Evolutionary conservation across 2,888 invertebrate genomes (phyloP), one percentile per base, ranked within the genome.

Genomic region (Mesochorus sp.): DNA sequence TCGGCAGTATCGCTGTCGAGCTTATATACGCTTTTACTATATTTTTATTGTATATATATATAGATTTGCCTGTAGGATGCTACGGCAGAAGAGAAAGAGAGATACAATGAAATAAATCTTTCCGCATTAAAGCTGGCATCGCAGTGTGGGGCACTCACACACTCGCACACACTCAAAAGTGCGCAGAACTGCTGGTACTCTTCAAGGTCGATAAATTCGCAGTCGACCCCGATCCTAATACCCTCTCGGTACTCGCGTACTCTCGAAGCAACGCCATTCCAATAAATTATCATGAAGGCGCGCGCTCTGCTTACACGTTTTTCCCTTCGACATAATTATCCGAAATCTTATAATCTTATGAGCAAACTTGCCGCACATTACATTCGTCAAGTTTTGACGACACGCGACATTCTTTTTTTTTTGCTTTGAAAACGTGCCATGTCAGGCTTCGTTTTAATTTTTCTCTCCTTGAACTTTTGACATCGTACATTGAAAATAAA

Each of bases 181-280:
- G 21, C 67, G 51, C 57, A 57, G 68, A 67, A 74, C 59, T 62
- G 55, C n/a, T n/a, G n/a, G n/a, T 44, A 72, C 62, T 73, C 57
- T 73, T 78, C 77, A 78, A 72, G 77, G 77, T 62, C 77, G 59
- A 76, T 79, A 76, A 76, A 76, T 76, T 76, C 66, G 72, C 37
- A 62, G 72, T 61, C 61, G 64, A 76, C 61, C 72, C 61, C 72
- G 76, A 76, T 67, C 66, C 72, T 72, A 72, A 61, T 76, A 67
- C 72, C 72, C 47, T 47, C 51, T 34, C 26, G 31, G 59, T 66
- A 66, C 42, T 39, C 26, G 68, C 28, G 73, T 39, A 51, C 44
- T 39, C 51, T 57, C 61, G 51, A 68, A 66, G 31, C 34, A 37
- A 53, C 28, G 24, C 24, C 28, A 49, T 28, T 31, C 24, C 44